A percentile compares a stretch with the other conserved stretches of the same genome.
Conservation (phyloP, 1,140 invertebrate species). For the Protaetia brevitarsis region DNA sequence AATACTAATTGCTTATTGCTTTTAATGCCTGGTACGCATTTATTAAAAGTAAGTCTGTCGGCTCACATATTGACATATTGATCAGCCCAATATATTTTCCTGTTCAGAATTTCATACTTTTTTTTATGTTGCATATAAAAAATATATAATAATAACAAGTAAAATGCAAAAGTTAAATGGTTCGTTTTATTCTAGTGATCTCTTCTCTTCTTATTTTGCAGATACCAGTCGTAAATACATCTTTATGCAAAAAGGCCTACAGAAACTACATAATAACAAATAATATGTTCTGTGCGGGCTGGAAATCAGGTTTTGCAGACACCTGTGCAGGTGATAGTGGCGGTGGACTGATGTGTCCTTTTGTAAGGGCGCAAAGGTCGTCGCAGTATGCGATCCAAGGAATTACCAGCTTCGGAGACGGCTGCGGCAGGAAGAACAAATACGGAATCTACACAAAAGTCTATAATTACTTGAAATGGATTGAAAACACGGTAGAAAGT, state of each 20-base stretch:
- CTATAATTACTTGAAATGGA: conserved; percentile 84
- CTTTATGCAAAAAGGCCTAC: conserved; percentile 74
- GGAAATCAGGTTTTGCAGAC: conserved; percentile 70
- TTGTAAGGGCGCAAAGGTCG: conserved; percentile 19
- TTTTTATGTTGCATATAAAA: no score
- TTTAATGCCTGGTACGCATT: no score
- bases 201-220: conserved; percentile 49
- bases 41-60: no score
- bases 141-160: no score
- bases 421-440: conserved; percentile 85
- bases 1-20: no score
- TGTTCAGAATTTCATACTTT: no score
- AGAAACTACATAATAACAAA: conserved; percentile 77
- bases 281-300: conserved; percentile 89
- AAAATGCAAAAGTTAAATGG: no score
- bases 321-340: conserved; percentile 90
- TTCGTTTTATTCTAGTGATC: no score
- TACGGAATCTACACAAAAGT: conserved; percentile 90
- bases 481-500: conserved; percentile 60
- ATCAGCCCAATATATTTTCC: no score
- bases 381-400: conserved; percentile 76
- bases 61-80: no score
- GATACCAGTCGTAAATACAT: conserved; percentile 76
- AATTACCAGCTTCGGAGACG: conserved; percentile 92
- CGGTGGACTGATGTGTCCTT: conserved; percentile 73